Conservation (phyloP, 2,113 vertebrate genomes). For the Formicarius rufipectus region DNA sequence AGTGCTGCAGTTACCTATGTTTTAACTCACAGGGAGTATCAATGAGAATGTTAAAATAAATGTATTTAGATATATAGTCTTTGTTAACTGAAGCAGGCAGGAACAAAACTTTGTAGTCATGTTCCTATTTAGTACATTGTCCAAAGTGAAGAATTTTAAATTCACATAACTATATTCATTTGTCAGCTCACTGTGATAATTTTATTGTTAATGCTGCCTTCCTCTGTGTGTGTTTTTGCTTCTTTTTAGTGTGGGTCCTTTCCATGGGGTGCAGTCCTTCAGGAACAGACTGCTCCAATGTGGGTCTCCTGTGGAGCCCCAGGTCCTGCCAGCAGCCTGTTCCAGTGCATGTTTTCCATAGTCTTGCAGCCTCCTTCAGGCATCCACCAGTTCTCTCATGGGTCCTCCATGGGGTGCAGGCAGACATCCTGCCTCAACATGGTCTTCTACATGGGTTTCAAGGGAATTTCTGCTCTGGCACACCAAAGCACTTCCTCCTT, state of each 20-base stretch:
- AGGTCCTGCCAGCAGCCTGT: neutral
- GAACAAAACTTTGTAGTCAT: neutral
- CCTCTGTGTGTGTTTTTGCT: neutral
- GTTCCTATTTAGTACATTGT: neutral
- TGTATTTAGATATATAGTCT: neutral
- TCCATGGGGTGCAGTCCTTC: neutral
- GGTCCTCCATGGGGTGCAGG: neutral
- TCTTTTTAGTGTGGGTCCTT: neutral
- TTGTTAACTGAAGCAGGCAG: neutral
- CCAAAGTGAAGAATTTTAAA: neutral
- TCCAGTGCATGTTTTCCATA: neutral
- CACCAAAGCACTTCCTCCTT: neutral
- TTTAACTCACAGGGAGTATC: neutral
- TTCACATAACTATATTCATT: neutral
- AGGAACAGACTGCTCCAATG: neutral
- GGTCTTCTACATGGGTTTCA: neutral
- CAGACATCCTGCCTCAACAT: neutral
- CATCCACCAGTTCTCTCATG: too few relatives aligned
- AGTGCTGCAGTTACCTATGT: neutral
- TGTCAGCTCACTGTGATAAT: neutral
- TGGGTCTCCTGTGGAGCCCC: neutral
- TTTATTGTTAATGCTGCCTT: neutral
- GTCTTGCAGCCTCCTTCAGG: neutral
- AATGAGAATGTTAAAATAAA: neutral
- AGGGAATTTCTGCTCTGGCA: neutral